Conservation (phyloP, 2,888 invertebrate species). For the Phengaris arion region DNA sequence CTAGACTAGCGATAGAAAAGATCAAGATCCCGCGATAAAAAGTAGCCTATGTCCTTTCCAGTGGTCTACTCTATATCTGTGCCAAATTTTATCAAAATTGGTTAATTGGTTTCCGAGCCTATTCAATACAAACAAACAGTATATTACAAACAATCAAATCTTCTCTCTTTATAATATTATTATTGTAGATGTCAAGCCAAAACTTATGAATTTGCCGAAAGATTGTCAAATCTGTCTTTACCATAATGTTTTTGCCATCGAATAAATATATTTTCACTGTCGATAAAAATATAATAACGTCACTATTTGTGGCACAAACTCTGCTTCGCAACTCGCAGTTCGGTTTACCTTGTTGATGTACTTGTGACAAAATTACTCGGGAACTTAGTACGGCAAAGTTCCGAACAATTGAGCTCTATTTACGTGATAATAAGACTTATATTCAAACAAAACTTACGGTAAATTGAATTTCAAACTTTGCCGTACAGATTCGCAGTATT, state of each 20-base stretch:
- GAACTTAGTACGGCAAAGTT: background rate
- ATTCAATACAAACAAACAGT: too few species aligned
- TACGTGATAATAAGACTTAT: background rate
- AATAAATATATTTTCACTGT: background rate
- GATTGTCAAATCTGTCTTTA: background rate
- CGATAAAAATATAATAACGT: background rate
- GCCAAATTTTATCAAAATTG: too few species aligned
- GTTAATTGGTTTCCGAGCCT: too few species aligned
- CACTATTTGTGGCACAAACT: background rate
- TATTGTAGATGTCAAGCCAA: too few species aligned
- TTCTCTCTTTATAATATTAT: too few species aligned
- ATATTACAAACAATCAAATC: too few species aligned
- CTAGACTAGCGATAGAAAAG: too few species aligned
- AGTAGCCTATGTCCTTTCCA: too few species aligned
- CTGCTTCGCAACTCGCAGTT: background rate
- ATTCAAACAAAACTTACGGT: background rate
- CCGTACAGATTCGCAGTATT: slow-evolving; percentile 15
- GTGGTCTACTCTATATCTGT: too few species aligned
- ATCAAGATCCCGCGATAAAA: too few species aligned
- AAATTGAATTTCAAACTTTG: slow-evolving; percentile 5
- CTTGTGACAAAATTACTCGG: slow-evolving; percentile 19
- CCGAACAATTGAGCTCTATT: background rate
- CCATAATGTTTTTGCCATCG: background rate
- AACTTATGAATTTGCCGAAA: too few species aligned
- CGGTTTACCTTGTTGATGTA: slow-evolving; percentile 27